Evolutionary conservation across 2,888 invertebrate species (phyloP), one percentile per base, ranked within the genome.

Genomic region (Clanis bilineata): DNA sequence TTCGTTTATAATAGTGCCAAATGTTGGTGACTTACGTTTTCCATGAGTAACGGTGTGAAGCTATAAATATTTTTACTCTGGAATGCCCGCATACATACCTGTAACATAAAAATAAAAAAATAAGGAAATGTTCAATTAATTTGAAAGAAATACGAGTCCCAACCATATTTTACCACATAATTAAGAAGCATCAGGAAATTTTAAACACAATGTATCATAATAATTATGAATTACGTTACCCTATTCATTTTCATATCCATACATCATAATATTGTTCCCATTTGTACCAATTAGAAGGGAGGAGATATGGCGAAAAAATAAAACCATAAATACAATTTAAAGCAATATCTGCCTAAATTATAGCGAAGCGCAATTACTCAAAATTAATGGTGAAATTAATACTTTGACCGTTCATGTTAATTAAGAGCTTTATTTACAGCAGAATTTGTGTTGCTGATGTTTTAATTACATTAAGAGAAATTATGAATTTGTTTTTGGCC

Each of bases 381-480:
- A 81, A 87, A 87, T 90, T 91, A 89, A 89, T 89, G 90, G 85
- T 80, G 90, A 90, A 91, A 90, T 89, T 88, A 90, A 92, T 92
- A 91, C 88, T 90, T 90, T 88, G 83, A 85, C 85, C 85, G 88
- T 79, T 85, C 82, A 79, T 85, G 87, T 87, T 88, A 87, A 91
- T 91, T 88, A 88, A 79, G 82, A 82, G 83, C 80, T 85, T 85
- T 83, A 84, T 83, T 84, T 83, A 79, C 79, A 74, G 74, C 69
- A 69, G 73, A 76, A 75, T 80, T 80, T 76, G 76, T 76, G 74
- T 69, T 74, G 66, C 65, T 71, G 71, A 72, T 74, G 74, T 79
- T 81, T 79, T 78, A 77, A 79, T 80, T 80, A 79, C 71, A 71
- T 73, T 75, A 69, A 62, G 62, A 60, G 64, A 62, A 69, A 64